Conservation (phyloP, 2,888 invertebrate species). For the Anoncus sp. region DNA sequence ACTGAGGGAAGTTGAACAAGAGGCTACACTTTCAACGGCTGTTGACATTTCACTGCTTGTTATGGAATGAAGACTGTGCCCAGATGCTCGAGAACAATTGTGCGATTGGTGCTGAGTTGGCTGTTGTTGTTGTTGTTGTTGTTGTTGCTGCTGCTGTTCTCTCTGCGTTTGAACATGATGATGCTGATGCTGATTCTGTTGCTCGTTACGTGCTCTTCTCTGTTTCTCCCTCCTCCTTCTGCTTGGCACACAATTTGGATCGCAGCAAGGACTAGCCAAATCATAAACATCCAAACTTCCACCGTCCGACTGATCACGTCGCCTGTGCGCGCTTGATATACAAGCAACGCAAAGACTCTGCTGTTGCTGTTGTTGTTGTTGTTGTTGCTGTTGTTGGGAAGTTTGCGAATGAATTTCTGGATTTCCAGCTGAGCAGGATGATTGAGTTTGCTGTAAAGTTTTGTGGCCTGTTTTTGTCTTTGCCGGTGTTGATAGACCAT, state of each 20-base stretch:
- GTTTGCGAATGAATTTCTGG: conserved; percentile 64
- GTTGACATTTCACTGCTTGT: conserved; percentile 91
- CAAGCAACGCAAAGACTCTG: conserved; percentile 81
- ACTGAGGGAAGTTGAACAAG: conserved; percentile 93
- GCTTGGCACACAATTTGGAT: conserved; percentile 93
- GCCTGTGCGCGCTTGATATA: conserved; percentile 79
- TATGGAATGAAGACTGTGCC: conserved; percentile 90
- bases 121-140: conserved; percentile 74
- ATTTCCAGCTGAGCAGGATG: conserved; percentile 65
- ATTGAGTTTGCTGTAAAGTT: conserved; percentile 45
- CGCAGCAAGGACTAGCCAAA: conserved; percentile 93
- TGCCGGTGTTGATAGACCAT: conserved; percentile 75
- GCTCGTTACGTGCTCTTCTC: conserved; percentile 81
- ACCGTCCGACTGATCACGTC: conserved; percentile 85
- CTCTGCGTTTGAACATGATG: conserved; percentile 61
- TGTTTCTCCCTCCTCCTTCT: conserved; percentile 85
- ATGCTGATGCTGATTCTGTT: conserved; percentile 80
- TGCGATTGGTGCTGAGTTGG: conserved; percentile 69
- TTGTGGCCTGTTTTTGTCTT: conserved; percentile 56
- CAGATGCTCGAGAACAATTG: conserved; percentile 79
- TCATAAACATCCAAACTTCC: conserved; percentile 94
- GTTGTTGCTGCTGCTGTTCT: conserved; percentile 79
- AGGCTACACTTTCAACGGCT: conserved; percentile 88
- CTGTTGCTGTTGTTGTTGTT: conserved; percentile 65
- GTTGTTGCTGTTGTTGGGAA: conserved; percentile 69